Evolutionary conservation across 2,113 vertebrate species (phyloP), one percentile per base, ranked within the genome.

Genomic region (Tricholaema leucomelas): DNA sequence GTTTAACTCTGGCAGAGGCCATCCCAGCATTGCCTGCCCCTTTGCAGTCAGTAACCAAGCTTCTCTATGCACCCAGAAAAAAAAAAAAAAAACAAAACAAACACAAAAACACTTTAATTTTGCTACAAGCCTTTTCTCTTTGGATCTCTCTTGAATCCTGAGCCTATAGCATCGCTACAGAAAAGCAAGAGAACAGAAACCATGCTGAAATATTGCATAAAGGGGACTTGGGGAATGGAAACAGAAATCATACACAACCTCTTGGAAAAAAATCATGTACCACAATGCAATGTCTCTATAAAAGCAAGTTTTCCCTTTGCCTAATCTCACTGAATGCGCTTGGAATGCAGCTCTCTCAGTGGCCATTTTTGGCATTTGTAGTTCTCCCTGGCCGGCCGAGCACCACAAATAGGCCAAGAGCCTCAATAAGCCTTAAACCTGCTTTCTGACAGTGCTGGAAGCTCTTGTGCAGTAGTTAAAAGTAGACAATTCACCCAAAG

Each of bases 121-220:
- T 64, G 28, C 71, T 65, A 44, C 33, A 33, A 59, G 8, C 28
- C 36, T 65, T 59, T 70, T 65, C 24, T 81, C 14, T 25, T 10
- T 14, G 44, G 36, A 19, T 36, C 6, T 17, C 21, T 31, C 46
- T 33, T 4, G 5, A 72, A 67, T 10, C 30, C 71, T 23, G 54
- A 72, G 25, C 25, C 46, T 35, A 13, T 12, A 20, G 14, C 77
- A 54, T 0, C 27, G 25, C 60, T 42, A 60, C 1, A 0, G 64
- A 33, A 59, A 71, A 35, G 52, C 6, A 7, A 0, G 0, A 65
- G 9, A 38, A 71, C 25, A 73, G 15, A 64, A 71, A 64, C 3
- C 2, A 0, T 3, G 7, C 64, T n/a, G 33, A 48, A 60, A 66
- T 72, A 54, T 2, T 28, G 8, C 2, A 0, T 35, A 48, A 42